Base-by-base conservation (phyloP, 2,113 vertebrate species). In the Catharus minimus region DNA sequence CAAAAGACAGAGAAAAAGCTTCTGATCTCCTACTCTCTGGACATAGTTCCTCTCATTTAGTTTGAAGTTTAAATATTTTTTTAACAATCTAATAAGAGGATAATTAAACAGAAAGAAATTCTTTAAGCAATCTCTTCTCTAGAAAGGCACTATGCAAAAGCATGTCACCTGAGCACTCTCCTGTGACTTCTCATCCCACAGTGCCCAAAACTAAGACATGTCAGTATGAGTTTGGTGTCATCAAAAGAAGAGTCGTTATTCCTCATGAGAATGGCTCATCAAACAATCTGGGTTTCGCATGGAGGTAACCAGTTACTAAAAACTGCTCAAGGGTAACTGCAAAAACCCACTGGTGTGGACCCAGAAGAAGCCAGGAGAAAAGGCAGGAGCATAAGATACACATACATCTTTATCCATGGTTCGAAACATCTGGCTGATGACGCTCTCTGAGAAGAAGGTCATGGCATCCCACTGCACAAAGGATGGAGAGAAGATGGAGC, bases 401-500 rank as follows among this genome's bases (percentile, higher is more conserved):
- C 97, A 36, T 98, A 99, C 99, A 90, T 99, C 98, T 92, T 98
- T 98, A n/a, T 98, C 98, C 86, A 99, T 74, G 53, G 95, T 98
- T 96, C 98, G 98, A 75, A 99, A 98, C 88, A 99, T 97, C 95
- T 99, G 98, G 84, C 98, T 97, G 91, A 98, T 96, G 72, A 99
- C 94, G 5, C 99, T 98, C 95, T 99, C 99, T 4, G 98, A 97
- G 97, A 99, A 99, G 96, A 99, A 98, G 3, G 99, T 99, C 98
- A 99, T 98, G 53, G 99, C 99, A 33, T 99, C 99, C 99, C 99
- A 99, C 85, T 99, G 98, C 66, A 98, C 97, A 82, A 98, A 99
- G 36, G 98, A 98, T 11, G 98, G 98, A 16, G 99, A 99, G 88
- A 98, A 97, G 73, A 98, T 97, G 86, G 98, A 98, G 95, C 98